Conservation (phyloP, 1,140 invertebrate species). For the Heliconius melpomene region DNA sequence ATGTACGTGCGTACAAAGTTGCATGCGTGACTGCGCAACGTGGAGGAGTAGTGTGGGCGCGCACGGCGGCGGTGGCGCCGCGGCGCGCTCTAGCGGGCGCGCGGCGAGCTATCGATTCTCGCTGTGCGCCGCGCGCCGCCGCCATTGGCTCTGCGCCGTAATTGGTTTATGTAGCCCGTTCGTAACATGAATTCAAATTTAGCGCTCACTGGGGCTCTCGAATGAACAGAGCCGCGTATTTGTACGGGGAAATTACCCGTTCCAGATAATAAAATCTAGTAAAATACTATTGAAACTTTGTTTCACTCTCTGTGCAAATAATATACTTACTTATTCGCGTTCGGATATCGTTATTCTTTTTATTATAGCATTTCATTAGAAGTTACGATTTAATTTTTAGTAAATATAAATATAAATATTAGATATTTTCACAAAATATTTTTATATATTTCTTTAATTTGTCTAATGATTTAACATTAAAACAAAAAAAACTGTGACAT, state of each 20-base stretch:
- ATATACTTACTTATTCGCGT: slow-evolving; percentile 17
- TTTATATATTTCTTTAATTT: too few relatives aligned
- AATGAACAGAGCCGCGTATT: slow-evolving; percentile 68
- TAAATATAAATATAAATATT: too few relatives aligned
- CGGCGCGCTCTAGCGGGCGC: slow-evolving; percentile 79
- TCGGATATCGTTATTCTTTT: slow-evolving; percentile 15
- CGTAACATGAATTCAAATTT: slow-evolving; percentile 81
- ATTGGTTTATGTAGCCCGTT: slow-evolving; percentile 78
- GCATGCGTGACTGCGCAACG: slow-evolving; percentile 65
- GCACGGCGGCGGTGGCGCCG: slow-evolving; percentile 59
- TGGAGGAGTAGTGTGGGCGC: slow-evolving; percentile 77
- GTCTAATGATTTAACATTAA: too few relatives aligned
- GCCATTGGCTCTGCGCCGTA: slow-evolving; percentile 75
- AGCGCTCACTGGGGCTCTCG: slow-evolving; percentile 69
- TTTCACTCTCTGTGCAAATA: slow-evolving; percentile 51
- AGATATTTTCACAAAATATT: too few relatives aligned
- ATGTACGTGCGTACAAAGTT: slow-evolving; percentile 64
- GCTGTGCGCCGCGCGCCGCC: slow-evolving; percentile 69
- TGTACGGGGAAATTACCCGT: slow-evolving; percentile 68
- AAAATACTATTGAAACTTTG: slow-evolving; percentile 69
- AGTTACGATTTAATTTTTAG: neutral
- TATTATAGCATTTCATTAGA: slow-evolving; percentile 2
- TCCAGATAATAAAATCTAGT: slow-evolving; percentile 72
- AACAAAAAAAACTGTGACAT: too few relatives aligned
- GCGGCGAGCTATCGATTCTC: slow-evolving; percentile 81